Percentiles rank a stretch among this genome's conserved stretches.
Conservation (phyloP, 2,797 vertebrate genomes). For the Enteromius thamalakanensis region DNA sequence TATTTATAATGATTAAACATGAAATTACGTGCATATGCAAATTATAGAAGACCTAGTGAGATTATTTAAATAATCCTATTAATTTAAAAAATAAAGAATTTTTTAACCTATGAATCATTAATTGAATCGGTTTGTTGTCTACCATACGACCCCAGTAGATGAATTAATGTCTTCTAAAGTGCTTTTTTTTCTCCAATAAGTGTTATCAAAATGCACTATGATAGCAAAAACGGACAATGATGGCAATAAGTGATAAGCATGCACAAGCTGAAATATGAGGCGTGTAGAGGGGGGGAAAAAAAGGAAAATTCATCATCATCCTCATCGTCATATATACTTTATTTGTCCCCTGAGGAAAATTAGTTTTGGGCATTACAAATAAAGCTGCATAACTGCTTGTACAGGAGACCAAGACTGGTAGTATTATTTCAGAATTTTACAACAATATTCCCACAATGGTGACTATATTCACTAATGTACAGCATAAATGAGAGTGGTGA, state of each 20-base stretch:
- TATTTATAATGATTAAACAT: neutral
- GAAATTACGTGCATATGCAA: neutral
- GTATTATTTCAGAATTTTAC: constrained; percentile 18
- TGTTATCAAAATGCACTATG: neutral
- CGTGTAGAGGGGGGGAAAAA: neutral
- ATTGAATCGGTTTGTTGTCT: neutral
- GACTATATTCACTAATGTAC: constrained; percentile 20
- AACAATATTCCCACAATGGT: constrained; percentile 38
- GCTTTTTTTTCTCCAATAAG: neutral
- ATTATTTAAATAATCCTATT: neutral
- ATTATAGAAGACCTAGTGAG: neutral
- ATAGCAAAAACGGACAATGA: neutral
- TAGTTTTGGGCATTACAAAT: too few species aligned
- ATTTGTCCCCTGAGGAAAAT: too few species aligned
- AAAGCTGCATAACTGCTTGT: neutral
- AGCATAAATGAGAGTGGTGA: neutral
- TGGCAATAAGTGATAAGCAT: neutral
- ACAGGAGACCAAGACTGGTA: constrained; percentile 12
- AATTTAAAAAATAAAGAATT: neutral
- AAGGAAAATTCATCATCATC: neutral
- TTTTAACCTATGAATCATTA: neutral
- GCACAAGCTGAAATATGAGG: neutral
- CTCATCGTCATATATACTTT: too few species aligned
- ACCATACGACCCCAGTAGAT: neutral
- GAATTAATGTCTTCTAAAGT: too few species aligned